Percentiles rank a stretch among this genome's conserved stretches.
Conservation (phyloP, 2,113 vertebrate species). For the Ictalurus furcatus region DNA sequence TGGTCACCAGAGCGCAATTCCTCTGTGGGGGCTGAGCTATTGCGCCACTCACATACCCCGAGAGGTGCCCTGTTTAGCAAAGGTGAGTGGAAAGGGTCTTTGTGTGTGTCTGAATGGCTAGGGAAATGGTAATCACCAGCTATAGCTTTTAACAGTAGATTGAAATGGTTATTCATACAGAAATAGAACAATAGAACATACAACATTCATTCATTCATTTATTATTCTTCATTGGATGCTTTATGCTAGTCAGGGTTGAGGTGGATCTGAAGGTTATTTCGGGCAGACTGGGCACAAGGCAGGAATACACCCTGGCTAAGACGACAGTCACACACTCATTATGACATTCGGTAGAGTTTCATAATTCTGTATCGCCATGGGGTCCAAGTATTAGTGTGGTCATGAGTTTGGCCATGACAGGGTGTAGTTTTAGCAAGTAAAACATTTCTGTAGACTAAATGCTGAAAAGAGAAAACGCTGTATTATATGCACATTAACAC, state of each 20-base stretch:
- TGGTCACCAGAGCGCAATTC: slow-evolving; percentile 58
- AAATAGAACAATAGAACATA: neutral
- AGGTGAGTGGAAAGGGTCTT: slow-evolving; percentile 29
- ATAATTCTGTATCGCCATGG: neutral
- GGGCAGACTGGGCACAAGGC: neutral
- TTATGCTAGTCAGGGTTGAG: neutral
- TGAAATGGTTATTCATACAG: slow-evolving; percentile 17
- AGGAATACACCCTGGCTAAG: neutral
- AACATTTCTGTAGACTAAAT: neutral
- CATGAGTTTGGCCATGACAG: neutral
- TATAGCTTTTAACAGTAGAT: slow-evolving; percentile 39
- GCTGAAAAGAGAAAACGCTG: neutral
- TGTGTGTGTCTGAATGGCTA: neutral
- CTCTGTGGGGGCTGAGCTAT: slow-evolving; percentile 47
- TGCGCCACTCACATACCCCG: slow-evolving; percentile 38
- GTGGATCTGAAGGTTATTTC: neutral
- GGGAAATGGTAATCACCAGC: slow-evolving; percentile 55
- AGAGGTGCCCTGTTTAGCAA: slow-evolving; percentile 19
- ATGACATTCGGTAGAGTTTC: neutral
- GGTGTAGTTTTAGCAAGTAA: neutral
- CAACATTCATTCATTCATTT: neutral
- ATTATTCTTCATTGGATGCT: neutral
- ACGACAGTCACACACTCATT: neutral
- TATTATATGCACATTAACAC: neutral
- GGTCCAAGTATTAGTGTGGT: neutral